A percentile compares a stretch with the other conserved stretches of the same genome.
Conservation (phyloP, 2,888 invertebrate genomes). For the Schrankia costaestrigalis region DNA sequence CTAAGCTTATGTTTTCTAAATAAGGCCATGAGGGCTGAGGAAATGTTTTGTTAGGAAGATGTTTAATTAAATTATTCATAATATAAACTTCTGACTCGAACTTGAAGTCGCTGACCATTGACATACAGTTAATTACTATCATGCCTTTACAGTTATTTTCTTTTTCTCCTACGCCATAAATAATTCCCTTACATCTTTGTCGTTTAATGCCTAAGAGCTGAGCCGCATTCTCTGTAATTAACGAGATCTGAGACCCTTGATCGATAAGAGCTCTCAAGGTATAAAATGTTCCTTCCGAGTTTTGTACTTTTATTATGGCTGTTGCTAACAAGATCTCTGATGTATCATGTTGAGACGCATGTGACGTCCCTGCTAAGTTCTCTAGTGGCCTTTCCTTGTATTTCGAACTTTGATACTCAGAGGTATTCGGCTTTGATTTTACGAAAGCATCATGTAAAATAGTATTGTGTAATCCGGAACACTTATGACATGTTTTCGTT, state of each 20-base stretch:
- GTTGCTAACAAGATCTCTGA: not conserved
- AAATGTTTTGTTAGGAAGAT: not conserved
- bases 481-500: constrained; percentile 1
- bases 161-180: not conserved
- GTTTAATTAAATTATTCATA: not conserved
- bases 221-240: constrained; percentile 1
- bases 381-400: no score
- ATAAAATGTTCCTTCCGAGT: not conserved
- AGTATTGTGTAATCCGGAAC: not conserved
- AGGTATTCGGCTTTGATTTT: no score
- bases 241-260: not conserved
- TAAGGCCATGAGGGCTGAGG: not conserved
- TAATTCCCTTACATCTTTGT: not conserved
- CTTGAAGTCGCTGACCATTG: not conserved
- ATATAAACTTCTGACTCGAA: constrained; percentile 1
- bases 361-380: not conserved
- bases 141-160: constrained; percentile 1
- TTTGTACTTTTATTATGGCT: not conserved
- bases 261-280: not conserved
- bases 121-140: not conserved
- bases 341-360: not conserved
- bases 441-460: constrained; percentile 1
- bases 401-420: no score
- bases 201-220: not conserved
- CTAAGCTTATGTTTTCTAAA: not conserved